Conservation (phyloP, 2,888 invertebrate species). For the Camptogramma bilineatum region DNA sequence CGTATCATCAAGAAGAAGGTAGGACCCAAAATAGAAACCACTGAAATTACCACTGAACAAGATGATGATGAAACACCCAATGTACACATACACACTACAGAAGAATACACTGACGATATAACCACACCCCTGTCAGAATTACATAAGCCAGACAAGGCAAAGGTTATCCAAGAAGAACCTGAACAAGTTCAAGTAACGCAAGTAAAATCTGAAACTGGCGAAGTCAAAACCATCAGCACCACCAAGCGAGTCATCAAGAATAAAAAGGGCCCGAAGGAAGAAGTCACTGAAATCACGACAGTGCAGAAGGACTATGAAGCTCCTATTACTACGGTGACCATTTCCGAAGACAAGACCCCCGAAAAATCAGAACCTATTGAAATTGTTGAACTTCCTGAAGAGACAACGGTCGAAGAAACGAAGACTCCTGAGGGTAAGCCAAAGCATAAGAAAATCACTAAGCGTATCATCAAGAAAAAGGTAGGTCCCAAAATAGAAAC, state of each 20-base stretch:
- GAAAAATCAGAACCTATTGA: conserved; percentile 35
- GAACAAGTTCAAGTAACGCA: conserved; percentile 48
- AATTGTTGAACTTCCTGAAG: conserved; percentile 35
- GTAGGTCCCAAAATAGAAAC: conserved; percentile 40
- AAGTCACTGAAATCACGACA: conserved; percentile 52
- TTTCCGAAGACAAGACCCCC: conserved; percentile 55
- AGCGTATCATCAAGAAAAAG: conserved; percentile 19
- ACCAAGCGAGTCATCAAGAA: conserved; percentile 55
- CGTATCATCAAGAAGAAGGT: conserved; percentile 54
- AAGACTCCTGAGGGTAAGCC: conserved; percentile 13
- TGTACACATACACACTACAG: conserved; percentile 64
- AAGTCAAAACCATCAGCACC: conserved; percentile 46
- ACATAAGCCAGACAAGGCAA: conserved; percentile 38
- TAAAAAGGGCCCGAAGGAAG: conserved; percentile 47
- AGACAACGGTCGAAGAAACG: conserved; percentile 2
- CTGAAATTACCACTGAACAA: conserved; percentile 47
- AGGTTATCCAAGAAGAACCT: conserved; percentile 49
- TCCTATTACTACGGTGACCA: conserved; percentile 59
- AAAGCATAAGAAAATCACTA: conserved; percentile 1
- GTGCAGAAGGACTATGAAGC: conserved; percentile 55
- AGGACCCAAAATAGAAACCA: conserved; percentile 46
- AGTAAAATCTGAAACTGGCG: conserved; percentile 45
- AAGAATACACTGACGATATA: conserved; percentile 56
- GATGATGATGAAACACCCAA: conserved; percentile 66
- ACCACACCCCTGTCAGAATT: conserved; percentile 39